Evolutionary conservation across 1,140 invertebrate species (phyloP).

Genomic region (Leptopilina boulardi): DNA sequence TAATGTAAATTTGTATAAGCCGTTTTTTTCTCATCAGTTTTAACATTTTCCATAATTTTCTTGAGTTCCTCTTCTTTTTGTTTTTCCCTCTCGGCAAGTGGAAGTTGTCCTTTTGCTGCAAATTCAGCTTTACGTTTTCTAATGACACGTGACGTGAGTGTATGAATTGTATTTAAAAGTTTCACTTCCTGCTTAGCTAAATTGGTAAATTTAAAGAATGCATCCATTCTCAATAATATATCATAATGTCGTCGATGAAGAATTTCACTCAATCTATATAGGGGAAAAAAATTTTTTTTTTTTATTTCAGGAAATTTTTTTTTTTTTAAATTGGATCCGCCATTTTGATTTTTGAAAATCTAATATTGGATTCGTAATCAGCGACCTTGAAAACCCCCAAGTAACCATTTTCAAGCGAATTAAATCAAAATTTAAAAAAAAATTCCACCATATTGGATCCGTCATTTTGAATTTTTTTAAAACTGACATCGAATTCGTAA

Average conservation of each 20-base stretch:
- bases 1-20: conserved; percentile 65
- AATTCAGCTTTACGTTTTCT: conserved; percentile 77
- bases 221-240: conserved; percentile 78
- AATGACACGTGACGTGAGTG: conserved; percentile 80
- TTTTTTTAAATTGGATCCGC: too few relatives aligned
- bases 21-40: neutral
- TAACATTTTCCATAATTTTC: neutral
- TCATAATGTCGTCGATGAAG: conserved; percentile 82
- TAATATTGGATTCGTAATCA: too few relatives aligned
- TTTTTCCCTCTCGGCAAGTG: conserved; percentile 50
- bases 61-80: conserved; percentile 27
- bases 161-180: conserved; percentile 80
- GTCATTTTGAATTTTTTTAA: too few relatives aligned
- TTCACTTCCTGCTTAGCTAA: conserved; percentile 79
- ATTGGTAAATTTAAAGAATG: conserved; percentile 79
- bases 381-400: too few relatives aligned
- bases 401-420: too few relatives aligned
- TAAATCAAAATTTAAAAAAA: too few relatives aligned
- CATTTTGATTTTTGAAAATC: too few relatives aligned
- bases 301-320: too few relatives aligned
- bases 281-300: too few relatives aligned
- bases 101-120: conserved; percentile 73
- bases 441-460: too few relatives aligned
- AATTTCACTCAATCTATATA: conserved; percentile 85
- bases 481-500: too few relatives aligned